Evolutionary conservation across 2,888 invertebrate genomes (phyloP).

Genomic region (Caenorhabditis sp.): DNA sequence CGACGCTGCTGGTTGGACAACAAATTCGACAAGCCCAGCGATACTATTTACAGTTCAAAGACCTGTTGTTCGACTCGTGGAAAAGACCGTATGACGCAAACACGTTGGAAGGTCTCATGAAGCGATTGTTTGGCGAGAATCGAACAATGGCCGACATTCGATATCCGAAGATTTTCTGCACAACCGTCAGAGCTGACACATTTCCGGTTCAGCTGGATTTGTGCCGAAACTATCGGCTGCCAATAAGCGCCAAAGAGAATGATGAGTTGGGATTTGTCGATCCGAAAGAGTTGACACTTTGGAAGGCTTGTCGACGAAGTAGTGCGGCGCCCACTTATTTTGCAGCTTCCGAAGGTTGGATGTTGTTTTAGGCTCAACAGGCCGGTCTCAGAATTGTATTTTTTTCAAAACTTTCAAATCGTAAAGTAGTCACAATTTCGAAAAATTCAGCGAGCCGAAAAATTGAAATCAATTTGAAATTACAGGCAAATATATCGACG

Average conservation of each 20-base stretch:
- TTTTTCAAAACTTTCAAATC: no score
- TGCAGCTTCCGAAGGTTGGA: conserved; percentile 69
- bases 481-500: conserved; percentile 62
- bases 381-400: no score
- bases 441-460: no score
- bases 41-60: conserved; percentile 91
- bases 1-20: conserved; percentile 80
- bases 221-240: conserved; percentile 84
- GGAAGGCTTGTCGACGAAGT: conserved; percentile 91
- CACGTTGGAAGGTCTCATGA: conserved; percentile 84
- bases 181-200: conserved; percentile 87
- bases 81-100: conserved; percentile 87
- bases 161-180: conserved; percentile 84
- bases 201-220: conserved; percentile 92
- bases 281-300: conserved; percentile 76
- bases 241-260: conserved; percentile 61
- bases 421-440: no score
- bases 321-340: conserved; percentile 98
- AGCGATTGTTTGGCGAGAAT: conserved; percentile 83
- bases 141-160: conserved; percentile 85
- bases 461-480: no score
- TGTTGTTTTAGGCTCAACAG: no score
- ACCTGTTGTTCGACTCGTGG: conserved; percentile 85
- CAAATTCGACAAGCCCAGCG: conserved; percentile 81
- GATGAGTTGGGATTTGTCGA: conserved; percentile 61